Base-by-base conservation (phyloP, 2,797 vertebrate genomes). In the Graptemys geographica region DNA sequence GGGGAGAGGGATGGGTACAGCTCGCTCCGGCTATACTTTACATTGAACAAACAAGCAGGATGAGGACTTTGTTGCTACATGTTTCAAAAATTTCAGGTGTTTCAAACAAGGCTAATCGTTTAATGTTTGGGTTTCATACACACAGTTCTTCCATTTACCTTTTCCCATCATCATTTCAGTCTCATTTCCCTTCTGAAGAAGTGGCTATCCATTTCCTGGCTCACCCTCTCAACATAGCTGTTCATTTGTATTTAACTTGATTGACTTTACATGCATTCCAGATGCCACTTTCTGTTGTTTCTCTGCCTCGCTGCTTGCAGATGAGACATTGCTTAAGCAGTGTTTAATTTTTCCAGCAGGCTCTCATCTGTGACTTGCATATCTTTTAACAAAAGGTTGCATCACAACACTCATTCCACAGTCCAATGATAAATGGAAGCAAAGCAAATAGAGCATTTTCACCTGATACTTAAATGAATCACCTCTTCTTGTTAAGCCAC, bases 231-330 rank as follows among this genome's bases (percentile, higher is more conserved):
- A 88, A 27, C 76, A 82, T 49, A 80, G 44, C 69, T 62, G 8
- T 59, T 83, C n/a, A 74, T 83, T n/a, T 69, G 27, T 11, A 49
- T 87, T 93, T 93, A 90, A 65, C 65, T 87, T 83, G 65, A 82
- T 19, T 83, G 79, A 93, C 88, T 94, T 87, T 44, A 19, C 76
- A 79, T 12, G 33, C 27, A 16, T 47, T 62, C 37, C 74, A 69
- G 79, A 69, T 81, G 92, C 31, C 51, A 33, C 27, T 83, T 89
- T 72, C 69, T 81, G n/a, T 56, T n/a, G 25, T 76, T 52, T 49
- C 55, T 44, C 28, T 83, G 13, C 79, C 59, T 90, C 21, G 11
- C 21, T 85, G 62, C 79, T 88, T 81, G 81, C 47, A 55, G 87
- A 86, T 33, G 41, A 94, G 59, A 57, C 81, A 59, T 41, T 33